These are phyloP conservation scores for Atherinosoma microstoma DNA, from an alignment of 2,797 vertebrate species.

Conservation along the genomic window DNA sequence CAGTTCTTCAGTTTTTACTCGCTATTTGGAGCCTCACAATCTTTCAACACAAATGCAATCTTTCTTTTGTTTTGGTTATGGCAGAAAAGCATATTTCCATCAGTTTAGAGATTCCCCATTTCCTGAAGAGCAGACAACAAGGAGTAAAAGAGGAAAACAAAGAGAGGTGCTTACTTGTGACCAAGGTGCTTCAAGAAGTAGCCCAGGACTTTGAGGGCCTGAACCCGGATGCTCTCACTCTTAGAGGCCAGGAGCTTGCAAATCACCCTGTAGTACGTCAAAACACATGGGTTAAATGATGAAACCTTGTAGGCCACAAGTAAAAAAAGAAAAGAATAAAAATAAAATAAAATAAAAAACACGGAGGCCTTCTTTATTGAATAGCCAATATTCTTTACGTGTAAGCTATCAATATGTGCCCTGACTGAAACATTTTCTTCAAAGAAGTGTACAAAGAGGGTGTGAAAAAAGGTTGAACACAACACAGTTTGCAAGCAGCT, in stretches of 20 bases:
- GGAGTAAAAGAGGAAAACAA: conserved; percentile 1
- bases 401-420: conserved; percentile 11
- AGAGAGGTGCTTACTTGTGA: conserved; percentile 91
- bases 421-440: conserved; percentile 41
- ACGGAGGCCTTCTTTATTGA: background rate
- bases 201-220: conserved; percentile 97
- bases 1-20: conserved; percentile 39
- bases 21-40: conserved; percentile 14
- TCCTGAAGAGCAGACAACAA: background rate
- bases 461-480: conserved; percentile 2
- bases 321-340: background rate
- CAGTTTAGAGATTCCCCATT: conserved; percentile 7
- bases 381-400: conserved; percentile 32
- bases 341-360: background rate
- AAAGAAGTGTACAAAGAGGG: conserved; percentile 14
- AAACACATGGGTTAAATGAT: conserved; percentile 25
- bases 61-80: conserved; percentile 13
- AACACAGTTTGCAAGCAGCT: conserved; percentile 30
- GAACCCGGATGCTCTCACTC: conserved; percentile 98
- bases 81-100: conserved; percentile 10
- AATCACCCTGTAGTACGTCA: conserved; percentile 88
- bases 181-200: conserved; percentile 99
- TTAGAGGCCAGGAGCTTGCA: conserved; percentile 98
- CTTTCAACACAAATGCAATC: conserved; percentile 12
- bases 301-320: background rate